Evolutionary conservation across 2,113 vertebrate genomes (phyloP), one percentile per base, ranked within the genome.

Genomic region (Planiliza haematocheilus): DNA sequence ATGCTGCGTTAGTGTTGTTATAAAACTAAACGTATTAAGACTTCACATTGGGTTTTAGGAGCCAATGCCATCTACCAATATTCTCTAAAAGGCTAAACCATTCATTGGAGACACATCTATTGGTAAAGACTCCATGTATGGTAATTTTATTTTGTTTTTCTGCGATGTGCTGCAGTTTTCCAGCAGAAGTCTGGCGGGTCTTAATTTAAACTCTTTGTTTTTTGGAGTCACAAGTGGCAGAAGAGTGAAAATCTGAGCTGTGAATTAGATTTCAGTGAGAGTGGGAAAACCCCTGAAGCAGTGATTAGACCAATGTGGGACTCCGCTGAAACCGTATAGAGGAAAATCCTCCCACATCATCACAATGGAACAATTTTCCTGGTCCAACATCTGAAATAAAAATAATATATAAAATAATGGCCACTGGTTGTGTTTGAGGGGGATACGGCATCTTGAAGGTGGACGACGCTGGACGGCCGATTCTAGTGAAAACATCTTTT

Each of bases 291-390:
- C 83, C 81, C 86, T 49, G 46, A 70, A 80, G 72, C 21, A 43
- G 55, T 63, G 75, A 66, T 64, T 37, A 77, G 66, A 72, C 69
- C 83, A 84, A 70, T 78, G 71, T 49, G 61, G 74, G 80, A 55
- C 78, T 75, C 50, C 30, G 52, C 56, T 78, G 48, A 83, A 84
- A 83, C 73, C 74, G 34, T 73, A 80, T 49, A 49, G 75, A 80
- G 81, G 81, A 84, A 87, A 87, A 76, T 83, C 64, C 70, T 83
- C 83, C 76, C 74, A 74, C 83, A 69, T 67, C n/a, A n/a, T n/a
- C 79, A 74, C 80, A 69, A 53, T 84, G 77, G 86, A 90, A 86
- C 75, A 72, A 77, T 82, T 86, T 81, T 67, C 75, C 74, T 49
- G 66, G 42, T 84, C 74, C 74, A 84, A 75, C 65, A 74, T 89